Evolutionary conservation across 23 tunicate genomes (phyloP), one percentile per base, ranked within the genome.

Genomic region (Trididemnum miniatum): DNA sequence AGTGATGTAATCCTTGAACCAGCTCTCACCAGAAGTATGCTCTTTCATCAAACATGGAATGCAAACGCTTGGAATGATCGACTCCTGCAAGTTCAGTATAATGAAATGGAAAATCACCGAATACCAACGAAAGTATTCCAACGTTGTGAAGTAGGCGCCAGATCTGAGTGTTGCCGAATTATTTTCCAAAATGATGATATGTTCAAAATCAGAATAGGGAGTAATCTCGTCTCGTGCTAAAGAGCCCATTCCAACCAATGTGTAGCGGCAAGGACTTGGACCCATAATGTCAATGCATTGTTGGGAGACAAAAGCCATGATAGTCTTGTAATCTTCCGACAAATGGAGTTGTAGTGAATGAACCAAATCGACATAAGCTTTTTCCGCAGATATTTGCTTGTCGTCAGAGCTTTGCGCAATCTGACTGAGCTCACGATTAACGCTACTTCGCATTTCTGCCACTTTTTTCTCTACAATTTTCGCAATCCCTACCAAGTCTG

Each of bases 171-270:
- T 71, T 25, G 49, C 25, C 1, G 66, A 50, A 24, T 79, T 50
- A 18, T 85, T 79, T 30, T 85, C 89, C 29, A 85, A 31, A 25
- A 85, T 52, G 20, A 78, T 64, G 2, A 85, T 67, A 31, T 79
- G 54, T 78, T 85, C 89, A 79, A 85, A 85, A 67, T 85, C 89
- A 39, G 89, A 85, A 35, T 85, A 85, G 15, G 78, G 78, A 63
- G 89, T 85, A 9, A 79, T 79, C 51, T 78, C 89, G 28, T 71
- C 49, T 7, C 78, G 66, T 20, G 89, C 89, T 9, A 82, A 38
- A 15, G 86, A 82, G 23, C 86, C 86, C 65, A 82, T 27, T n/a
- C 86, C 86, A 31, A 82, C 79, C 28, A 40, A n/a, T 7, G 69
- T 29, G 34, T 40, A 82, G 24, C 26, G 34, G 31, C 86, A 82